phyloP scores from a whole-genome alignment of 1,140 invertebrate genomes.

The Brachionus koreanus region DNA sequence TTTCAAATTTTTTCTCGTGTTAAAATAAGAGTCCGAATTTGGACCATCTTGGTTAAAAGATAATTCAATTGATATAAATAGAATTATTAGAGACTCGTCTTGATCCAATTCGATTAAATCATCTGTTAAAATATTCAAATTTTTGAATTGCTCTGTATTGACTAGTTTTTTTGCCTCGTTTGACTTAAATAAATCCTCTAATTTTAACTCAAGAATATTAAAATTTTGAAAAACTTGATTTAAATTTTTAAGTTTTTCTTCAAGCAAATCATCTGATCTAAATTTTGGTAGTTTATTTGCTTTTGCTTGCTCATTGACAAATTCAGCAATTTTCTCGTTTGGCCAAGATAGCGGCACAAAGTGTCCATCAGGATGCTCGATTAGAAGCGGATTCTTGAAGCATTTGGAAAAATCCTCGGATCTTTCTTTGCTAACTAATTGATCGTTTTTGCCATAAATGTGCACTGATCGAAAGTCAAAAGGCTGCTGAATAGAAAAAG shows the following conservation, averaged over 20 bases:
- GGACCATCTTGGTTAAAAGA: neutral
- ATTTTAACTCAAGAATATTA: neutral
- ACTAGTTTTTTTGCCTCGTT: neutral
- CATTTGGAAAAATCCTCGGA: neutral
- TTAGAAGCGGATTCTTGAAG: neutral
- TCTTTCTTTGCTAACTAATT: neutral
- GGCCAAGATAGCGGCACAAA: slow-evolving; percentile 23
- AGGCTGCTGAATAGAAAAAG: neutral
- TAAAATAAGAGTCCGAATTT: neutral
- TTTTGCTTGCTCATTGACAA: neutral
- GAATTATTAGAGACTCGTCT: neutral
- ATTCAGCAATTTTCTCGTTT: neutral
- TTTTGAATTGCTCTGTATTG: neutral
- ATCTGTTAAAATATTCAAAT: neutral
- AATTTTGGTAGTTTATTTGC: neutral
- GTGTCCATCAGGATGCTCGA: neutral
- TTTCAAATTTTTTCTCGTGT: neutral
- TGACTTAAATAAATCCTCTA: neutral
- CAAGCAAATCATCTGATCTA: neutral
- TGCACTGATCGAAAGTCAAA: slow-evolving; percentile 24
- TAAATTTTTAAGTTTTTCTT: neutral
- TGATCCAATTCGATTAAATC: neutral
- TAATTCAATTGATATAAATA: neutral
- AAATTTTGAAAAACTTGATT: neutral
- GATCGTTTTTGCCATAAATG: slow-evolving; percentile 31